Base-by-base conservation (phyloP, 2,888 invertebrate genomes). In the Antheraea yamamai region DNA sequence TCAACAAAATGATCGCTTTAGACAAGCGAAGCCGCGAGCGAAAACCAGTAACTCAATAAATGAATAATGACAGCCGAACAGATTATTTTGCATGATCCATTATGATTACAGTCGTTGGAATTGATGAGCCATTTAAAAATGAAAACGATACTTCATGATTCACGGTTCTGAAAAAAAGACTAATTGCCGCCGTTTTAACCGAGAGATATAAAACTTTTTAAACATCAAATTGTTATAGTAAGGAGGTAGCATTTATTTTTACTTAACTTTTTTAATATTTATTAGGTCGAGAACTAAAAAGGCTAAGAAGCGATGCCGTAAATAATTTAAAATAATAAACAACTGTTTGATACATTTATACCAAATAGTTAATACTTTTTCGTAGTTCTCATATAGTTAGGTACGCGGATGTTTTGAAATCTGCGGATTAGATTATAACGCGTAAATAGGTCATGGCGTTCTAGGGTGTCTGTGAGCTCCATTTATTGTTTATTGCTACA, bases 351-450 rank as follows among this genome's bases (percentile, higher is more conserved):
- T 30, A 66, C 64, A 1, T 16, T 64, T 52, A 35, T 64, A 70
- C 74, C 71, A 74, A 71, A 74, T 74, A 70, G 35, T 78, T 75
- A 75, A 76, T 71, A 76, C 74, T 77, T 77, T 79, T 72, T 20
- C 73, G 35, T 72, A 35, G 14, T 72, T 52, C 47, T 12, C 66
- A 68, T 74, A 75, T 20, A 70, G n/a, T 14, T 66, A 26, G 26
- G n/a, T 76, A 26, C 70, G 39, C 81, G 80, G 80, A 85, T 82
- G 80, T 84, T 82, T 79, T 75, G 82, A 79, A 83, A 84, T 79
- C 81, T 76, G 79, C 76, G 73, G 78, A 84, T 81, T 80, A 77
- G 82, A 82, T 81, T 73, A 64, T 74, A 75, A 66, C 74, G 72
- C 76, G 68, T 75, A 84, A 79, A 76, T 81, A 78, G 84, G 83